A percentile compares a stretch with the other conserved stretches of the same genome.
phyloP scores from a whole-genome alignment of 2,888 invertebrate species.

The Drosophila subquinaria region DNA sequence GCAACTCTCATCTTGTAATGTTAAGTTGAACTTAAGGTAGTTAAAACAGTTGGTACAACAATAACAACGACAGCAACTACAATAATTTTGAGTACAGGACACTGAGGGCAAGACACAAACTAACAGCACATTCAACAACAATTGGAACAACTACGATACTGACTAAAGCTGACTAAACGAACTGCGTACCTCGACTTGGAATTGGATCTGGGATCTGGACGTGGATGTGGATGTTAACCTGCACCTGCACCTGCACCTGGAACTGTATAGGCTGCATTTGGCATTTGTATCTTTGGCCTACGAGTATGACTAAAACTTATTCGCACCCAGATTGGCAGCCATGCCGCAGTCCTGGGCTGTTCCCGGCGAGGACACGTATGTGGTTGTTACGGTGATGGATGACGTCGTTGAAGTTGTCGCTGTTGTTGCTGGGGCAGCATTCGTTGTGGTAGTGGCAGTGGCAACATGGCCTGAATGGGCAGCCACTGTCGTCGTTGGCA shows the following conservation, averaged over 20 bases:
- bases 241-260: conserved; percentile 3
- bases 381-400: conserved; percentile 61
- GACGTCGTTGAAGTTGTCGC: conserved; percentile 30
- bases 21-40: conserved; percentile 9
- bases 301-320: conserved; percentile 81
- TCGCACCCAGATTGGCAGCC: conserved; percentile 66
- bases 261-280: neutral
- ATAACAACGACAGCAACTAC: conserved; percentile 59
- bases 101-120: conserved; percentile 38
- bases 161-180: conserved; percentile 11
- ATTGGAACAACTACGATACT: conserved; percentile 38
- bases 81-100: conserved; percentile 46
- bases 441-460: conserved; percentile 45
- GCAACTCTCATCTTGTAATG: conserved; percentile 12
- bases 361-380: conserved; percentile 74
- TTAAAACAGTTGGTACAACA: conserved; percentile 49
- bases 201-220: conserved; percentile 9
- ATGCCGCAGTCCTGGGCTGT: conserved; percentile 76
- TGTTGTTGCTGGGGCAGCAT: conserved; percentile 56
- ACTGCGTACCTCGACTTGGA: conserved; percentile 44
- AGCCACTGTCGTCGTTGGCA: conserved; percentile 72
- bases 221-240: conserved; percentile 2
- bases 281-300: conserved; percentile 31
- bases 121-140: conserved; percentile 47
- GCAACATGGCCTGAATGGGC: conserved; percentile 32